Conservation (phyloP, 1,140 invertebrate species). For the Anoplophora glabripennis region DNA sequence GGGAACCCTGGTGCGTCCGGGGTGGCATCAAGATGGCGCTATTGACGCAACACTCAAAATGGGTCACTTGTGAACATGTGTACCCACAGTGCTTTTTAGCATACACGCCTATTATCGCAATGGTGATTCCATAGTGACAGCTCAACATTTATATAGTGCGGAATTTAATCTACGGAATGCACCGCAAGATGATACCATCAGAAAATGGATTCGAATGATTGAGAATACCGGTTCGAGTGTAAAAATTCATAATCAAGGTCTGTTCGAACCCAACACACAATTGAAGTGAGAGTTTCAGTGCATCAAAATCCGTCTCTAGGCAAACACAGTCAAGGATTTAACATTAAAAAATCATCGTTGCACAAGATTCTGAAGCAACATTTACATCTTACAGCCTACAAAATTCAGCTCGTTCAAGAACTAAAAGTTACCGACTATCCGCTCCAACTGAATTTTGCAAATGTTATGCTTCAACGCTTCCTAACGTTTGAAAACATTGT, state of each 20-base stretch:
- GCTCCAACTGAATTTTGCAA: slow-evolving; percentile 13
- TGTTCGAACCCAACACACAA: slow-evolving; percentile 9
- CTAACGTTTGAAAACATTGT: slow-evolving; percentile 13
- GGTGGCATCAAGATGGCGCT: too few species aligned
- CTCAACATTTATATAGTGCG: slow-evolving; percentile 43
- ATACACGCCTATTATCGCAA: slow-evolving; percentile 46
- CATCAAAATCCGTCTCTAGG: slow-evolving; percentile 18
- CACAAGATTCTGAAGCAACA: slow-evolving; percentile 37
- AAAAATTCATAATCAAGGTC: slow-evolving; percentile 15
- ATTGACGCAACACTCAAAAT: too few species aligned
- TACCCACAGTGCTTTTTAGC: slow-evolving; percentile 41
- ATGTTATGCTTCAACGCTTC: slow-evolving; percentile 14
- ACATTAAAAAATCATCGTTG: slow-evolving; percentile 29
- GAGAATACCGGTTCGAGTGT: slow-evolving; percentile 40
- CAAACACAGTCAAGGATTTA: slow-evolving; percentile 18
- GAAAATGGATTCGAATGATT: slow-evolving; percentile 45
- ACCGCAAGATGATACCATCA: slow-evolving; percentile 42
- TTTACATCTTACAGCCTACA: slow-evolving; percentile 36
- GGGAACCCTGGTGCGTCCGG: too few species aligned
- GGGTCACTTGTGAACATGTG: slow-evolving; percentile 12
- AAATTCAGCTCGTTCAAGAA: slow-evolving; percentile 38
- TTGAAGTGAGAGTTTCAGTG: slow-evolving; percentile 4
- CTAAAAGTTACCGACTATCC: slow-evolving; percentile 20
- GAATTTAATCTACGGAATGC: slow-evolving; percentile 46
- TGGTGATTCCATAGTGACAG: slow-evolving; percentile 44